These are phyloP conservation scores for Acanthurus leucopareius DNA, from an alignment of 2,797 vertebrate species.

Conservation along the genomic window DNA sequence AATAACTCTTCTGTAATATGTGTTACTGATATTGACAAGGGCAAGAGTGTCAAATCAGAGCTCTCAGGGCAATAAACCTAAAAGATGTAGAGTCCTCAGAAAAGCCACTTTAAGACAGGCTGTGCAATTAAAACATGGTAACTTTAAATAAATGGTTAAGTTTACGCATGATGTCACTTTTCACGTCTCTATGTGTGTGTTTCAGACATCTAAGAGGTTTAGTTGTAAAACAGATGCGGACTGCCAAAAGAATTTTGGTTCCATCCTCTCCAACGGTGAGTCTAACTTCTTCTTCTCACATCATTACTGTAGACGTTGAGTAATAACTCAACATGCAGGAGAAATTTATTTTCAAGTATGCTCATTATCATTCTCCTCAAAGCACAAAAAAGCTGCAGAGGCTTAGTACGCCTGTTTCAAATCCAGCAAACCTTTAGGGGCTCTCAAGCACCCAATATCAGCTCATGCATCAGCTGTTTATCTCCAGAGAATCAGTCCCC, in stretches of 20 bases:
- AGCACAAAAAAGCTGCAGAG: background rate
- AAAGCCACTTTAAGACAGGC: too few relatives aligned
- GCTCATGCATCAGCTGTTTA: background rate
- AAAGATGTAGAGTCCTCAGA: too few relatives aligned
- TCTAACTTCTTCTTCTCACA: background rate
- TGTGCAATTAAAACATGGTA: too few relatives aligned
- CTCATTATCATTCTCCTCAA: background rate
- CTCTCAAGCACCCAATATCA: too few relatives aligned
- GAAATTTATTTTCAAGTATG: background rate
- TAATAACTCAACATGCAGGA: background rate
- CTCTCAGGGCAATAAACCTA: too few relatives aligned
- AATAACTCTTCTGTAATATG: too few relatives aligned
- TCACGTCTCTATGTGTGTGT: conserved; percentile 16
- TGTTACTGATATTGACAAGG: too few relatives aligned
- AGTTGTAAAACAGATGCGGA: conserved; percentile 42
- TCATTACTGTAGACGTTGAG: background rate
- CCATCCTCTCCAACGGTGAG: conserved; percentile 71
- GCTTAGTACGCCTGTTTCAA: conserved; percentile 12
- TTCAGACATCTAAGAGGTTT: conserved; percentile 9
- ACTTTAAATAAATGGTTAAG: too few relatives aligned
- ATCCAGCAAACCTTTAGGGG: background rate
- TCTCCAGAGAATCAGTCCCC: background rate
- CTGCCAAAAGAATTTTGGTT: conserved; percentile 30
- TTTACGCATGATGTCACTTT: too few relatives aligned
- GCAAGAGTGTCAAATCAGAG: too few relatives aligned